A percentile compares a stretch with the other conserved stretches of the same genome.
Conservation (phyloP, 2,888 invertebrate species). For the Zaprionus lineosus region DNA sequence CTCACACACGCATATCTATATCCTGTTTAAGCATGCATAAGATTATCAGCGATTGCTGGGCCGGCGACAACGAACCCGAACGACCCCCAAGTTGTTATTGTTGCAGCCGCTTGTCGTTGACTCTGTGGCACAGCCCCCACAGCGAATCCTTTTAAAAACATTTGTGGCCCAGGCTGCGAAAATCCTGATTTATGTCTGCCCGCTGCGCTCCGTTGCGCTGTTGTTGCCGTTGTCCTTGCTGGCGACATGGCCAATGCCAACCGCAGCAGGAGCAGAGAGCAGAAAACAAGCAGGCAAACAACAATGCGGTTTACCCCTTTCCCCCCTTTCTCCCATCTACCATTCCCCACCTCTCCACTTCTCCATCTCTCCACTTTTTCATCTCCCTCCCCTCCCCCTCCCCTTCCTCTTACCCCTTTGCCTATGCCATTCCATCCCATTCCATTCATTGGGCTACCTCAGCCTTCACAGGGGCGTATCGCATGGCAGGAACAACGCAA, state of each 20-base stretch:
- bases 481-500: conserved; percentile 48
- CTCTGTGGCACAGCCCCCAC: conserved; percentile 23
- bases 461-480: no score
- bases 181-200: conserved; percentile 74
- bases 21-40: conserved; percentile 71
- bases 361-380: background rate
- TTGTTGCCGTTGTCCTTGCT: conserved; percentile 41
- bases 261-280: conserved; percentile 52
- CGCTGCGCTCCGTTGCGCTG: conserved; percentile 52
- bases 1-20: conserved; percentile 9
- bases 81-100: conserved; percentile 39
- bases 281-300: conserved; percentile 40
- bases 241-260: conserved; percentile 70
- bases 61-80: conserved; percentile 47
- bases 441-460: no score
- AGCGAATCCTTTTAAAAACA: conserved; percentile 73
- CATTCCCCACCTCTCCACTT: conserved; percentile 31
- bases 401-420: no score
- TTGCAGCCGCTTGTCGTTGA: conserved; percentile 12
- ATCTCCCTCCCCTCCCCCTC: no score
- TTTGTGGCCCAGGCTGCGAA: conserved; percentile 71
- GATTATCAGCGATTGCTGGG: conserved; percentile 65
- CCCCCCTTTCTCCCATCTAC: no score
- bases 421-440: no score
- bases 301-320: conserved; percentile 73